Conservation (phyloP, 2,113 vertebrate genomes). For the Tauraco erythrolophus region DNA sequence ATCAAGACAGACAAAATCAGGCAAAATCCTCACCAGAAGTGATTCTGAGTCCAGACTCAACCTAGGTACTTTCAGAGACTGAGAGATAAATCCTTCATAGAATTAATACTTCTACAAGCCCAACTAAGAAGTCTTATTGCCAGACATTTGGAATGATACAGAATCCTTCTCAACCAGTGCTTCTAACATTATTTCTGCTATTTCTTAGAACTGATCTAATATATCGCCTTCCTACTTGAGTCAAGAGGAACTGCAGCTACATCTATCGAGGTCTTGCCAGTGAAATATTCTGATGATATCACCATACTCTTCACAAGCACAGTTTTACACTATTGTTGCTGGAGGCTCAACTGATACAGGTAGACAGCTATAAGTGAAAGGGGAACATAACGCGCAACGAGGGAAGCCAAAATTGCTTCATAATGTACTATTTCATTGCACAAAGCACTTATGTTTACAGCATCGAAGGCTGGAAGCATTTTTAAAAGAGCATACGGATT, state of each 20-base stretch:
- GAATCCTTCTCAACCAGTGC: background rate
- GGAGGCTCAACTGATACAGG: background rate
- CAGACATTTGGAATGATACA: background rate
- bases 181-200: background rate
- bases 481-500: background rate
- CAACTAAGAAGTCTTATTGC: background rate
- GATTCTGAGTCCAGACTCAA: background rate
- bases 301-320: background rate
- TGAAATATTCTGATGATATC: background rate
- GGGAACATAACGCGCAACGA: fast-evolving
- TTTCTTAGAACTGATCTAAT: background rate
- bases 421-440: background rate
- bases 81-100: background rate
- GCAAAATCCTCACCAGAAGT: background rate
- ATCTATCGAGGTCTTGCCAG: background rate
- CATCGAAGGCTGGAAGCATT: background rate
- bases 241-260: background rate
- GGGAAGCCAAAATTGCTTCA: background rate
- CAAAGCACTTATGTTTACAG: background rate
- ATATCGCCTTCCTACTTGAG: background rate
- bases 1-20: background rate
- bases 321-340: background rate
- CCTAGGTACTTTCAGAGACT: background rate
- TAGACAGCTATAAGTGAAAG: background rate
- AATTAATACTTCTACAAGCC: background rate